These are phyloP conservation scores for Hydriomena furcata DNA, from an alignment of 2,888 invertebrate species.

Conservation along the genomic window DNA sequence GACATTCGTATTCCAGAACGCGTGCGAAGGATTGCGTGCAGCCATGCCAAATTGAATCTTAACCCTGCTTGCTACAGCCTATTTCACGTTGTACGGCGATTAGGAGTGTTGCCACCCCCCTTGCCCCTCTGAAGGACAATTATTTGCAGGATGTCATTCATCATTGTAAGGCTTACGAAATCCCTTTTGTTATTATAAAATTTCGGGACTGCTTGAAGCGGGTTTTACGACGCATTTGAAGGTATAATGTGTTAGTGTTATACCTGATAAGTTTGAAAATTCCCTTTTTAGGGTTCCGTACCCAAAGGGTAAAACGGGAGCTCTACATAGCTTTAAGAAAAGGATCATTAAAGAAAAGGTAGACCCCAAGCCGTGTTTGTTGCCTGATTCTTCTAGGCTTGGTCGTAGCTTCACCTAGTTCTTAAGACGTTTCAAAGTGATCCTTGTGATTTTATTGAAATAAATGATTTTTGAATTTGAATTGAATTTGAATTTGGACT, in stretches of 20 bases:
- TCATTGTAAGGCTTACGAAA: slow-evolving; percentile 56
- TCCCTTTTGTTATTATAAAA: slow-evolving; percentile 49
- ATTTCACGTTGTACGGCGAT: neutral
- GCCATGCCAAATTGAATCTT: neutral
- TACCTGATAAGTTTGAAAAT: too few species aligned
- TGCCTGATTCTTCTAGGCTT: too few species aligned
- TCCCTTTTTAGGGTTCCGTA: too few species aligned
- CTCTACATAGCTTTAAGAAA: too few species aligned
- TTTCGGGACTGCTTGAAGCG: slow-evolving; percentile 29
- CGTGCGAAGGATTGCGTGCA: neutral
- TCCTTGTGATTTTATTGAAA: too few species aligned
- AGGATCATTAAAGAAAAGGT: too few species aligned
- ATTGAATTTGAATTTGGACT: too few species aligned
- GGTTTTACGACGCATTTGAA: slow-evolving; percentile 21
- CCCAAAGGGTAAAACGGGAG: too few species aligned
- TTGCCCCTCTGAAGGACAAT: slow-evolving; percentile 57
- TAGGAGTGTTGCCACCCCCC: slow-evolving; percentile 11
- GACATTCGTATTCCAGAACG: neutral
- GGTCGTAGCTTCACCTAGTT: too few species aligned
- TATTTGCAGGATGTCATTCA: slow-evolving; percentile 74
- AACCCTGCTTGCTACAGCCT: neutral
- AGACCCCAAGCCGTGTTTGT: too few species aligned
- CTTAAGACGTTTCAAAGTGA: too few species aligned
- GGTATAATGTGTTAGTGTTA: slow-evolving; percentile 29
- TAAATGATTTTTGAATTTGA: too few species aligned